A percentile compares a stretch with the other conserved stretches of the same genome.
Evolutionary conservation across 2,113 vertebrate genomes (phyloP).

Genomic region (Trochalopteron elliotii): DNA sequence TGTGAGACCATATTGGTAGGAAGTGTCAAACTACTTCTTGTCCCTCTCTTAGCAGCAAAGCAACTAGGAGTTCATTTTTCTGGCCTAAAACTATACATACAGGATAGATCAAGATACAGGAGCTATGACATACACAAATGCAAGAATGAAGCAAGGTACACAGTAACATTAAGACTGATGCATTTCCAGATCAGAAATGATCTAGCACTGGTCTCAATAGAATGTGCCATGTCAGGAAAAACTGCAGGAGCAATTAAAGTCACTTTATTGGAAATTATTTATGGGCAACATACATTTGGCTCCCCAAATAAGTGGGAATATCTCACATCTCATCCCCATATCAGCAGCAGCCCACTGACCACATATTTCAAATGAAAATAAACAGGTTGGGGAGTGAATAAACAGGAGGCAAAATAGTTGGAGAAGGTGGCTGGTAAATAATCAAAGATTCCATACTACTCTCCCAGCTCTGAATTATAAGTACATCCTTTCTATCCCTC

Average conservation of each 20-base stretch:
- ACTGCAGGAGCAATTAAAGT: background rate
- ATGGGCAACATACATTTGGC: background rate
- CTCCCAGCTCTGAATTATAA: constrained; percentile 13
- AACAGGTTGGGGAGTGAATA: background rate
- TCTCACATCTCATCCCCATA: background rate
- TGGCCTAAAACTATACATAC: background rate
- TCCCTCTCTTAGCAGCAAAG: background rate
- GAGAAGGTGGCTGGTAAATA: background rate
- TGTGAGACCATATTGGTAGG: background rate
- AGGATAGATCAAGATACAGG: background rate
- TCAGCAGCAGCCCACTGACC: background rate
- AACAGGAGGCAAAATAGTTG: background rate
- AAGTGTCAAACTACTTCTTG: background rate
- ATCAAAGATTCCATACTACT: background rate
- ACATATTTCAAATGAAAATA: background rate
- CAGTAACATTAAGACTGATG: background rate
- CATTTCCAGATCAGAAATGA: background rate
- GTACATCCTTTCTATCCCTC: background rate
- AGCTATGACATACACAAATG: background rate
- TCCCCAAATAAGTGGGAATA: background rate
- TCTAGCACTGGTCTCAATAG: background rate
- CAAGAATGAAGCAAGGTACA: background rate
- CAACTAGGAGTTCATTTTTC: background rate
- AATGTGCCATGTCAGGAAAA: background rate
- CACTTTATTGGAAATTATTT: background rate